Percentiles rank a stretch among this genome's conserved stretches.
Evolutionary conservation across 1,140 invertebrate genomes (phyloP).

Genomic region (Globodera rostochiensis): DNA sequence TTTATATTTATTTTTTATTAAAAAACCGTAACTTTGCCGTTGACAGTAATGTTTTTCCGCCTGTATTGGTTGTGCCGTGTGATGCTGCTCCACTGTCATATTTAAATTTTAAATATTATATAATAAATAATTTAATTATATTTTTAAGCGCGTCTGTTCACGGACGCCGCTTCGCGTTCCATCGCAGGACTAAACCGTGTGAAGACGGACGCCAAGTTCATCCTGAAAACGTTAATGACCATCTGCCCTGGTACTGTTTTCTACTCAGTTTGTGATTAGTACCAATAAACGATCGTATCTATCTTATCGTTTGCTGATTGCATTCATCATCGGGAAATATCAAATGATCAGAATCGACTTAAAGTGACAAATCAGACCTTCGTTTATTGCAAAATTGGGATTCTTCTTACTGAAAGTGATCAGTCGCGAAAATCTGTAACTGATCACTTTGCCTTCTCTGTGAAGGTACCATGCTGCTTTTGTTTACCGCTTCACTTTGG

Average conservation of each 20-base stretch:
- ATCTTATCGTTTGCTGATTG: constrained; percentile 76
- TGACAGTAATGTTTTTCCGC: constrained; percentile 68
- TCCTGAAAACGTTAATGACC: constrained; percentile 98
- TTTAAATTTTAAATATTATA: background rate
- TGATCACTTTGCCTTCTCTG: background rate
- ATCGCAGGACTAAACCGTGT: constrained; percentile 96
- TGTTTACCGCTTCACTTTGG: constrained; percentile 79
- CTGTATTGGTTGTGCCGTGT: constrained; percentile 98
- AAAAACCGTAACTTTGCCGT: background rate
- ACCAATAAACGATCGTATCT: constrained; percentile 68
- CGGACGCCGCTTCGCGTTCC: constrained; percentile 82
- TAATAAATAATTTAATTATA: background rate
- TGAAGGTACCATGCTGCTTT: constrained; percentile 79
- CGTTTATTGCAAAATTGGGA: no score
- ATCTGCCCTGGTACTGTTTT: constrained; percentile 88
- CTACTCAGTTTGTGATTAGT: background rate
- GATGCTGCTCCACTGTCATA: constrained; percentile 23
- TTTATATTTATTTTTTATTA: constrained; percentile 20
- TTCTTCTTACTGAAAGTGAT: no score
- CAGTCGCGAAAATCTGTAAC: no score
- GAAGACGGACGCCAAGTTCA: constrained; percentile 98
- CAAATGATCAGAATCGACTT: no score
- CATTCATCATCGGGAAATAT: background rate
- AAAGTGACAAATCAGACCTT: no score
- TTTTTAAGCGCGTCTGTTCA: constrained; percentile 83